Evolutionary conservation across 2,888 invertebrate species (phyloP).

Genomic region (Agrotis puta): DNA sequence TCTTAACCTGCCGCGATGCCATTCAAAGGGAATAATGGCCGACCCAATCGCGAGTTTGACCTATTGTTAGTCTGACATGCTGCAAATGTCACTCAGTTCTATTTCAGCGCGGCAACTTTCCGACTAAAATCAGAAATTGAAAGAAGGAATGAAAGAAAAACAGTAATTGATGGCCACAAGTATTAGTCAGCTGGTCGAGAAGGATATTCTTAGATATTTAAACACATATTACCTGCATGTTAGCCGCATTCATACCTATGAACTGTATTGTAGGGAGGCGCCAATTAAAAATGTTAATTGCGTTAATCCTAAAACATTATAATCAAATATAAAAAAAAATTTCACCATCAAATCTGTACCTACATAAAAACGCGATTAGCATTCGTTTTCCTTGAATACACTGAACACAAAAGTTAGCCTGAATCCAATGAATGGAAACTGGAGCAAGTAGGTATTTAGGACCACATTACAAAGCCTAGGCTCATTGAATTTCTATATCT

Average conservation of each 20-base stretch:
- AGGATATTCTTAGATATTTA: too few species aligned
- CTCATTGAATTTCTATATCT: constrained; percentile 10
- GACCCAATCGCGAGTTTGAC: too few species aligned
- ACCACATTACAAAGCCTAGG: not conserved
- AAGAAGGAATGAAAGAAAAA: too few species aligned
- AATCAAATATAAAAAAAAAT: not conserved
- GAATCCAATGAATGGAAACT: constrained; percentile 13
- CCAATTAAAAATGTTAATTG: too few species aligned
- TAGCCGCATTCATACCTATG: too few species aligned
- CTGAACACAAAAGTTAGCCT: constrained; percentile 20
- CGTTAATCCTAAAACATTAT: too few species aligned
- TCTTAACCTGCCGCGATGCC: too few species aligned
- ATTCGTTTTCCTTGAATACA: constrained; percentile 2
- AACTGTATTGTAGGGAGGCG: too few species aligned
- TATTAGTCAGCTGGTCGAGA: too few species aligned
- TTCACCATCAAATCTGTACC: not conserved
- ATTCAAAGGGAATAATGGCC: too few species aligned
- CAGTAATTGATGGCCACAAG: too few species aligned
- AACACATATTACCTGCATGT: too few species aligned
- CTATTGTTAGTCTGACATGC: not conserved
- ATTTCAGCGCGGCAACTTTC: not conserved
- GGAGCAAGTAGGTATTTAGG: constrained; percentile 18
- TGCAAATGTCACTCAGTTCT: not conserved
- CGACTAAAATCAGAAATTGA: not conserved
- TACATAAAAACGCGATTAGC: not conserved